These are phyloP conservation scores for Papilio helenus DNA, from an alignment of 1,140 invertebrate genomes.

Conservation along the genomic window DNA sequence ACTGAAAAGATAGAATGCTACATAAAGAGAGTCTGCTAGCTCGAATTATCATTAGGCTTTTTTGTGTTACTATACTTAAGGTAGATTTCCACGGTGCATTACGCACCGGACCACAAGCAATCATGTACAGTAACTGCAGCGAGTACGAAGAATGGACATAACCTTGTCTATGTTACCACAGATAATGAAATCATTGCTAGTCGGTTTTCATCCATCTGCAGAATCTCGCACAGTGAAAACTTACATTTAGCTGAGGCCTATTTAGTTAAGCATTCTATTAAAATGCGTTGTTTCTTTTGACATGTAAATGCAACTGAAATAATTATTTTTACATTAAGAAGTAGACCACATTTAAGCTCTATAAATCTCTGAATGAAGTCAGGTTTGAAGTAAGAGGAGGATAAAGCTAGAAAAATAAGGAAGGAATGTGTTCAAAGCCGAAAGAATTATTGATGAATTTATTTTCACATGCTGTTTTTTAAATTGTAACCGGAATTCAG, in stretches of 20 bases:
- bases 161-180: no score
- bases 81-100: not conserved
- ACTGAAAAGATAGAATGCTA: conserved; percentile 2
- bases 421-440: not conserved
- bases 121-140: no score
- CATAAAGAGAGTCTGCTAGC: not conserved
- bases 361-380: not conserved
- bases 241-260: no score
- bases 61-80: not conserved
- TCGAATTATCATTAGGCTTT: conserved; percentile 11
- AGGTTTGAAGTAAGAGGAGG: not conserved
- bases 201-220: no score
- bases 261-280: no score
- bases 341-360: not conserved
- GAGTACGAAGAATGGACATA: no score
- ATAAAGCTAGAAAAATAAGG: not conserved
- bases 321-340: no score
- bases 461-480: no score
- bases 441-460: not conserved
- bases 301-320: no score
- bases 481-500: not conserved
- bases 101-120: not conserved
- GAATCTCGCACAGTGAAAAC: no score
- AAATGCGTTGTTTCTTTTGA: no score
- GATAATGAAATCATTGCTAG: no score